These are phyloP conservation scores for Gadopsis marmoratus DNA, from an alignment of 2,797 vertebrate species.

Conservation along the genomic window DNA sequence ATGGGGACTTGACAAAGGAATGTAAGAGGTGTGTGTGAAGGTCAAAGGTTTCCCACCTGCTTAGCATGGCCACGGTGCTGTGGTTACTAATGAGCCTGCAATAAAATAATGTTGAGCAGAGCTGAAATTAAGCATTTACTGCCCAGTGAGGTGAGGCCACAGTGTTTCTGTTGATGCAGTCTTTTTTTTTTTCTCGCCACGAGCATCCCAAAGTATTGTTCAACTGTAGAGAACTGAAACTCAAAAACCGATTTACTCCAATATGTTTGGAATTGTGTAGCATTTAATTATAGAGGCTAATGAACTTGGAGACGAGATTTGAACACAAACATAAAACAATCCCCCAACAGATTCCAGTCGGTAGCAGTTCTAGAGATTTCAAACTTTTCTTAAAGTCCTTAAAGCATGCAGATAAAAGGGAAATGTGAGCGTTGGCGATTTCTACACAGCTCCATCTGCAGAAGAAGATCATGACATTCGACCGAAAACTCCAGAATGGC, in stretches of 20 bases:
- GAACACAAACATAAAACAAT: not conserved
- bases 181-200: not conserved
- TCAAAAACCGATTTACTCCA: not conserved
- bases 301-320: not conserved
- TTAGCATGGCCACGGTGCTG: constrained; percentile 43
- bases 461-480: not conserved
- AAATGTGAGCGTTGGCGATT: not conserved
- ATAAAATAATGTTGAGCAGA: constrained; percentile 45
- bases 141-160: not conserved
- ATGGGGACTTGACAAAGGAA: constrained; percentile 67
- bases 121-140: constrained; percentile 26
- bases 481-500: not conserved
- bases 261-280: not conserved
- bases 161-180: not conserved
- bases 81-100: constrained; percentile 56
- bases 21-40: constrained; percentile 48
- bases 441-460: not conserved
- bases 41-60: constrained; percentile 72
- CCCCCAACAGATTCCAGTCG: not conserved
- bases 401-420: too few species aligned
- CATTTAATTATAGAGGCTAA: not conserved
- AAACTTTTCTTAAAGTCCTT: too few species aligned
- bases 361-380: not conserved
- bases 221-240: not conserved
- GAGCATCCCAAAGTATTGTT: not conserved